Evolutionary conservation across 2,888 invertebrate species (phyloP).

Genomic region (Ochlodes sylvanus): DNA sequence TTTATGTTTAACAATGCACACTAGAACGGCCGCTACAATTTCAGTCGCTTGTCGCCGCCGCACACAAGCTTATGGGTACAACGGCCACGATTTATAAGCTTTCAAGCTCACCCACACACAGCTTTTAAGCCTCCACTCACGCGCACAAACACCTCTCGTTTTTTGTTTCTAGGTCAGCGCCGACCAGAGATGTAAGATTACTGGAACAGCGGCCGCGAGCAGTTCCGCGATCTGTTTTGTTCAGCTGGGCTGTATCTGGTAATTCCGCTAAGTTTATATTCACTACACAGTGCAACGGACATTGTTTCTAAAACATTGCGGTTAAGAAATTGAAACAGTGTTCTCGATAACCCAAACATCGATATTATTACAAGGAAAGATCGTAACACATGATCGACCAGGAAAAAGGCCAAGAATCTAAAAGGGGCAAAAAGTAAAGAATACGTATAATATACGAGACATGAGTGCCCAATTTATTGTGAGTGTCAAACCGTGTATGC

Average conservation of each 20-base stretch:
- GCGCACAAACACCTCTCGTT: constrained; percentile 54
- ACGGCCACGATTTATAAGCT: constrained; percentile 71
- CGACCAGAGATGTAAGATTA: constrained; percentile 44
- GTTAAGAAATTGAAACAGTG: constrained; percentile 12
- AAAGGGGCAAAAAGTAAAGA: constrained; percentile 5
- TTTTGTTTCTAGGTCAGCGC: constrained; percentile 75
- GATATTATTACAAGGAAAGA: background rate
- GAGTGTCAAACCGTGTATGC: constrained; percentile 71
- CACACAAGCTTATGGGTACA: constrained; percentile 49
- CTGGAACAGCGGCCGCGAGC: constrained; percentile 51
- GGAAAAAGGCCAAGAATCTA: constrained; percentile 3
- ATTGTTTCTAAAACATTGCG: constrained; percentile 14
- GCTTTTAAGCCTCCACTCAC: constrained; percentile 48
- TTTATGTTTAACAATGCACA: constrained; percentile 34
- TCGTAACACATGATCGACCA: background rate
- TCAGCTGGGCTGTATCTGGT: constrained; percentile 42
- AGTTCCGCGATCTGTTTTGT: constrained; percentile 69
- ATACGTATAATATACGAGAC: constrained; percentile 45
- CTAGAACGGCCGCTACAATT: constrained; percentile 42
- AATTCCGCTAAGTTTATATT: constrained; percentile 13
- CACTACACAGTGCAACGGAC: background rate
- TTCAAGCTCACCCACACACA: constrained; percentile 72
- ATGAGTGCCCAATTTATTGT: constrained; percentile 58
- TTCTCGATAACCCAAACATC: constrained; percentile 3
- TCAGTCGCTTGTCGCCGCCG: constrained; percentile 59